Evolutionary conservation across 1,140 invertebrate genomes (phyloP), one percentile per base, ranked within the genome.

Genomic region (Ceratina australensis): DNA sequence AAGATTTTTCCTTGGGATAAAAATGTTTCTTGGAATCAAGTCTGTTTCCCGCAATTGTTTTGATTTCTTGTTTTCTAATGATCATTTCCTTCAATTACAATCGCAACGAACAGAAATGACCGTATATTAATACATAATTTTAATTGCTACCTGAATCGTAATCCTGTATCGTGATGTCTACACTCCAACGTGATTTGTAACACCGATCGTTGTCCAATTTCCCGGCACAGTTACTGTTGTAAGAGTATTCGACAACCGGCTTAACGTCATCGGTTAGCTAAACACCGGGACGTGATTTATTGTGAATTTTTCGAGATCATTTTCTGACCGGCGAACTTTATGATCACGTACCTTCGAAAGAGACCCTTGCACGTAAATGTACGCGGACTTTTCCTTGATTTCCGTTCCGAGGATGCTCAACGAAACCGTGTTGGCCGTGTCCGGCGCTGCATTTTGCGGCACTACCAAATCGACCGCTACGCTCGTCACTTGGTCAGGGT

Each of bases 131-230:
- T 18, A 33, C 0, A 49, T 2, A 67, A 42, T 24, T 52, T 8
- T 1, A 42, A 60, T 67, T 59, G 63, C 83, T 87, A 93, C 93
- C 93, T 85, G 91, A 93, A 26, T 93, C 90, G 72, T 90, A 87
- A 82, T 95, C 94, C 78, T 94, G 93, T 2, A 93, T 93, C 0
- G 92, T 92, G 15, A 95, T 88, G 22, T 94, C 94, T 2, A 94
- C 86, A n/a, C 94, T 94, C 95, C 95, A 95, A 54, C 90, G 90
- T 57, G 93, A 91, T 81, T 93, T 93, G 0, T 90, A 90, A 77
- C 95, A 95, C 20, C 74, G 78, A 47, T 91, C 81, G 42, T 82
- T 84, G 7, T 86, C 87, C 57, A 88, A 86, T 75, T 90, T 91
- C 0, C 92, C 93, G 0, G 91, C 79, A 63, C 94, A 94, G 67